These are phyloP conservation scores for Odocoileus hemionus DNA, from an alignment of 2,113 vertebrate genomes.

Conservation along the genomic window DNA sequence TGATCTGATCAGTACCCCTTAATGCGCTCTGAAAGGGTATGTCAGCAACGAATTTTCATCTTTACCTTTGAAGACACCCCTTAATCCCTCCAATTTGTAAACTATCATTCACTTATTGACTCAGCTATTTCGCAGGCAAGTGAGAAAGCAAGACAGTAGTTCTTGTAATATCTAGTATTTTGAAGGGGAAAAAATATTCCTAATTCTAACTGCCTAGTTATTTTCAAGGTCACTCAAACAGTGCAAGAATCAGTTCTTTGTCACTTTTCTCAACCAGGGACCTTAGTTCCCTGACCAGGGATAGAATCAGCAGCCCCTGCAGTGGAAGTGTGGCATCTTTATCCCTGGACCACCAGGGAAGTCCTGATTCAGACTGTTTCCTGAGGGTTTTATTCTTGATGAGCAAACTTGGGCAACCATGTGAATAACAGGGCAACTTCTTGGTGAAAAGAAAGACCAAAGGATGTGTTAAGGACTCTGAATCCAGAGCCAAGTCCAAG, in stretches of 20 bases:
- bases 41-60: too few species aligned
- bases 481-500: neutral
- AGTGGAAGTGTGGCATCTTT: fast-evolving
- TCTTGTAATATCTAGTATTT: too few species aligned
- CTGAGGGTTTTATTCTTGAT: neutral
- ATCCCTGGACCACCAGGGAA: neutral
- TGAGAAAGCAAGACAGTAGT: too few species aligned
- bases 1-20: too few species aligned
- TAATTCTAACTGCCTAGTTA: neutral
- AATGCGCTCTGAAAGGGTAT: too few species aligned
- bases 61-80: too few species aligned
- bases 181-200: too few species aligned
- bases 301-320: neutral
- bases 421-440: fast-evolving
- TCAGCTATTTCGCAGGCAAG: too few species aligned
- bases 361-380: neutral
- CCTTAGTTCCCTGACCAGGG: neutral
- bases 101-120: too few species aligned
- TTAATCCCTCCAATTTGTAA: too few species aligned
- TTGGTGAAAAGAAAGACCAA: neutral
- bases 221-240: neutral
- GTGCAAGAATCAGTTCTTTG: neutral
- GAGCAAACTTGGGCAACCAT: neutral
- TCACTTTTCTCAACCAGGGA: neutral
- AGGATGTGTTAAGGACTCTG: neutral